Conservation (phyloP, 1,140 invertebrate species). For the Ephestia elutella region DNA sequence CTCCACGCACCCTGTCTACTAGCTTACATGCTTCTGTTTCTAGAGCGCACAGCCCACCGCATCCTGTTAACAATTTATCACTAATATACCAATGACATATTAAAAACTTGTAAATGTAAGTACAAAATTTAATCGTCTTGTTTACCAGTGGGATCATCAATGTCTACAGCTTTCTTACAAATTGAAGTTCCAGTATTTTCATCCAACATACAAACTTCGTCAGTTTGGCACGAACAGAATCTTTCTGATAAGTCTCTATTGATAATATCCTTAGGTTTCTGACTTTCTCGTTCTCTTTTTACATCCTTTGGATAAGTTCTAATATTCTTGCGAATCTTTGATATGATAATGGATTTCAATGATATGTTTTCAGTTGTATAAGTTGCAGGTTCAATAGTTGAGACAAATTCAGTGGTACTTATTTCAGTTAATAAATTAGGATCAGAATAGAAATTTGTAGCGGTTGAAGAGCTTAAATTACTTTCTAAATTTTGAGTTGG, state of each 20-base stretch:
- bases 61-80: slow-evolving; percentile 61
- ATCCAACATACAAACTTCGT: slow-evolving; percentile 80
- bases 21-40: slow-evolving; percentile 82
- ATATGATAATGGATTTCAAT: slow-evolving; percentile 38
- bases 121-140: background rate
- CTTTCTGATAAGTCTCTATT: slow-evolving; percentile 52
- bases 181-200: slow-evolving; percentile 76
- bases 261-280: slow-evolving; percentile 46
- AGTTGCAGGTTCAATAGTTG: slow-evolving; percentile 9
- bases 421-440: slow-evolving; percentile 20
- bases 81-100: slow-evolving; percentile 3
- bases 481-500: slow-evolving; percentile 46
- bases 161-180: slow-evolving; percentile 76
- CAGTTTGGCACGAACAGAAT: slow-evolving; percentile 69
- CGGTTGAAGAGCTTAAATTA: slow-evolving; percentile 48
- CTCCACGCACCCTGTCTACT: slow-evolving; percentile 71
- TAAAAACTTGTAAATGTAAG: background rate
- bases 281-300: slow-evolving; percentile 31
- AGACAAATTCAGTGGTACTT: slow-evolving; percentile 20
- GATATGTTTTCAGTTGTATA: slow-evolving; percentile 27
- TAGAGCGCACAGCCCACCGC: slow-evolving; percentile 81
- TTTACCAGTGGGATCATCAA: slow-evolving; percentile 80
- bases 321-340: slow-evolving; percentile 63
- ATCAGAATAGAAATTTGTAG: slow-evolving; percentile 36
- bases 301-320: slow-evolving; percentile 53